These are phyloP conservation scores for Dendrolimus pini DNA, from an alignment of 2,888 invertebrate genomes.

Conservation along the genomic window DNA sequence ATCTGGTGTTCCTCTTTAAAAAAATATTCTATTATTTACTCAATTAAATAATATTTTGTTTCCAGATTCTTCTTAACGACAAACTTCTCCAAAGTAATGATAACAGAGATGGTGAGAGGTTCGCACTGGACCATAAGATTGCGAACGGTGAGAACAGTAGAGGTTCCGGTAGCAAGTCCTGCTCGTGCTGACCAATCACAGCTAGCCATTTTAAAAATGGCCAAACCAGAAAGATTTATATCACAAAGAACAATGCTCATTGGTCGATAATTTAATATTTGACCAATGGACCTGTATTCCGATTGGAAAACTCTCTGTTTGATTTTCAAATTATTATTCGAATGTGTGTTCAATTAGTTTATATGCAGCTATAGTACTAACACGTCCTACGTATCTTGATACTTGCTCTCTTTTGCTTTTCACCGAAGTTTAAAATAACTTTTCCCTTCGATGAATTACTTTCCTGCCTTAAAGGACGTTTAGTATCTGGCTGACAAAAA, in stretches of 20 bases:
- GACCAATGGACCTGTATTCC: slow-evolving; percentile 18
- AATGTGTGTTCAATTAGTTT: not conserved
- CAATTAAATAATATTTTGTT: slow-evolving; percentile 8
- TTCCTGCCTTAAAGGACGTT: too few relatives aligned
- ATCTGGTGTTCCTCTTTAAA: too few relatives aligned
- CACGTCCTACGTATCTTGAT: not conserved
- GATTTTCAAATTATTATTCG: slow-evolving; percentile 6
- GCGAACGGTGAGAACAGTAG: slow-evolving; percentile 65
- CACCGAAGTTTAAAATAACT: too few relatives aligned
- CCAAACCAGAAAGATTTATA: slow-evolving; percentile 23
- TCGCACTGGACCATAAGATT: slow-evolving; percentile 79
- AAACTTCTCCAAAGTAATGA: slow-evolving; percentile 83
- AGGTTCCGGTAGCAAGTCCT: slow-evolving; percentile 64
- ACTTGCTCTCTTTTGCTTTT: not conserved
- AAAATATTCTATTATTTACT: too few relatives aligned
- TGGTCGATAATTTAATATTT: slow-evolving; percentile 10
- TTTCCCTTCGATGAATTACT: too few relatives aligned
- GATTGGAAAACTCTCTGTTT: slow-evolving; percentile 1
- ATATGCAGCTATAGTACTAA: not conserved
- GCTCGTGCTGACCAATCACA: slow-evolving; percentile 76
- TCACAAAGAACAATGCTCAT: slow-evolving; percentile 2
- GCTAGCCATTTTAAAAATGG: slow-evolving; percentile 18
- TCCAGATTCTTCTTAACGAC: slow-evolving; percentile 87
- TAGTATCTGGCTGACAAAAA: too few relatives aligned
- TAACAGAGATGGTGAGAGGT: slow-evolving; percentile 81